phyloP scores from a whole-genome alignment of 2,797 vertebrate species.

The Leptodactylus fallax region DNA sequence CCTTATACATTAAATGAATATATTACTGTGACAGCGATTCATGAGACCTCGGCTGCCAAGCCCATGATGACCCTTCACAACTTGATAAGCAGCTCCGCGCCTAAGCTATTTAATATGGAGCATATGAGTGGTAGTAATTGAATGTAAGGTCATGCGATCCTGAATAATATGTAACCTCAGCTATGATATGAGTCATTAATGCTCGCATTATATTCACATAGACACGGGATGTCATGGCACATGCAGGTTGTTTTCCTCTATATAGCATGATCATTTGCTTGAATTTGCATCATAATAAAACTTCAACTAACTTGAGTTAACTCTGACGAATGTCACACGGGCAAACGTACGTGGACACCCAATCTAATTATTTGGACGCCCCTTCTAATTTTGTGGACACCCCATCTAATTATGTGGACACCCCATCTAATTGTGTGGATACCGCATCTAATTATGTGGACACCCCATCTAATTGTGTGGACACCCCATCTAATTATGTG shows the following conservation, averaged over 20 bases:
- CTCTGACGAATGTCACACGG: no score
- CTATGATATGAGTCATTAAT: background rate
- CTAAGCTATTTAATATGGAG: background rate
- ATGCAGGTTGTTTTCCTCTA: background rate
- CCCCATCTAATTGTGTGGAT: no score
- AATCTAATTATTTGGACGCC: no score
- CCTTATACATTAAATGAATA: slow-evolving; percentile 2
- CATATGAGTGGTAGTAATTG: background rate
- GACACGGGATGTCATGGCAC: background rate
- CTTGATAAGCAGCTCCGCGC: background rate
- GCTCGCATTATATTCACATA: background rate
- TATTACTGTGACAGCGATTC: background rate
- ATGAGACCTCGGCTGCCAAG: background rate
- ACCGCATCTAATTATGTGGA: no score
- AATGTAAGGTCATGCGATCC: background rate
- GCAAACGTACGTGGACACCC: no score
- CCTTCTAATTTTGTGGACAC: no score
- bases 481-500: no score
- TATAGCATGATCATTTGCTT: background rate
- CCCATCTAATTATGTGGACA: no score
- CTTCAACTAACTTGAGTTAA: background rate
- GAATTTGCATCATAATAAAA: background rate
- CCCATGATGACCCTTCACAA: slow-evolving; percentile 1
- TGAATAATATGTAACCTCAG: background rate
- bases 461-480: no score